A percentile compares a stretch with the other conserved stretches of the same genome.
Conservation (phyloP, 2,113 vertebrate genomes). For the Excalfactoria chinensis region DNA sequence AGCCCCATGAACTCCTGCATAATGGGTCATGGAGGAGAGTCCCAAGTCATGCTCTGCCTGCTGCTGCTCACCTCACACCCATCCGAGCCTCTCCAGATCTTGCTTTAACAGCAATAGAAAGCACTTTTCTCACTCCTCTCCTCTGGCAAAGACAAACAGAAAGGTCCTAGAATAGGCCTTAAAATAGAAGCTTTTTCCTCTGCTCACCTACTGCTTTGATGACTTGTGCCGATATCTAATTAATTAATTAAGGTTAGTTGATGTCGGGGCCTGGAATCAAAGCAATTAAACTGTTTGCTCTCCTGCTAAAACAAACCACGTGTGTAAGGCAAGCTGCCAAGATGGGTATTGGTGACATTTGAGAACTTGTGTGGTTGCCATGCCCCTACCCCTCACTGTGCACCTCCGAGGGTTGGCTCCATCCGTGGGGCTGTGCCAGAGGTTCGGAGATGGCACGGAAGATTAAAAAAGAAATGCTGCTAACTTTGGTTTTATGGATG, state of each 20-base stretch:
- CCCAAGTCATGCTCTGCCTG: fast-evolving
- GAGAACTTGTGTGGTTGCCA: not conserved
- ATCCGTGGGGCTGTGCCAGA: fast-evolving
- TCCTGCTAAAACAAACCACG: not conserved
- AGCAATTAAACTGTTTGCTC: conserved; percentile 45
- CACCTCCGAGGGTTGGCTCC: not conserved
- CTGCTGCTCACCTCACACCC: not conserved
- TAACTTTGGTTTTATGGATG: conserved; percentile 3
- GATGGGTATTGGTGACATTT: not conserved
- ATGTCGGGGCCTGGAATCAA: not conserved
- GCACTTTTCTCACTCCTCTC: not conserved
- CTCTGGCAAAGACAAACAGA: not conserved
- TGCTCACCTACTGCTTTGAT: not conserved
- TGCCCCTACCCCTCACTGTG: fast-evolving
- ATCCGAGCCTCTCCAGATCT: not conserved
- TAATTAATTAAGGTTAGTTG: conserved; percentile 61
- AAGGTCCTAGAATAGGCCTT: not conserved
- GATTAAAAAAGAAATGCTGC: not conserved
- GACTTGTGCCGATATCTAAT: not conserved
- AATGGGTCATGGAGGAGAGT: fast-evolving
- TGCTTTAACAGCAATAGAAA: not conserved
- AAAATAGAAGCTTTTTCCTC: conserved; percentile 7
- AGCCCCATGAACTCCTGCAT: fast-evolving
- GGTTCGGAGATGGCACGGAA: fast-evolving
- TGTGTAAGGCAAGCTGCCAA: not conserved